Evolutionary conservation across 2,888 invertebrate species (phyloP), one percentile per base, ranked within the genome.

Genomic region (Agrochola lychnidis): DNA sequence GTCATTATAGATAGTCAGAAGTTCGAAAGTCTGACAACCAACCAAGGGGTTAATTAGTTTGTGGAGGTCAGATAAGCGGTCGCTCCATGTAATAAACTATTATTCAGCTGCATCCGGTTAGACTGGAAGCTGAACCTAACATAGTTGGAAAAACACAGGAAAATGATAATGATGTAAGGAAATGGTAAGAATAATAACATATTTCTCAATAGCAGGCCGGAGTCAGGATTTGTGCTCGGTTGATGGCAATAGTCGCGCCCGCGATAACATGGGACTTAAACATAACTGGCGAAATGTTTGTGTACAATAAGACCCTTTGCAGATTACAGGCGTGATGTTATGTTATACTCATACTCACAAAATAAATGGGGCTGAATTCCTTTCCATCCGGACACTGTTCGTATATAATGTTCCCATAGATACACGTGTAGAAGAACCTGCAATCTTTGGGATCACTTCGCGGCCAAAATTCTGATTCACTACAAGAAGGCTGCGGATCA

Each of bases 351-450:
- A 51, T 53, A 78, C 78, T 78, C n/a, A 78, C 78, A 14, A 73
- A 30, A 14, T 53, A n/a, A 4, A 19, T 0, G 0, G 73, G 57
- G 14, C 22, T 80, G 4, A 80, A 78, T n/a, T 78, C 81, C 42
- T 1, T 19, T 0, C 19, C 81, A 16, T 66, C 25, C 0, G 73
- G 64, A 40, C 78, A 78, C n/a, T 73, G 40, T 5, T 59, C 45
- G 10, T 73, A 57, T 0, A 14, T 0, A 1, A 78, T 5, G 1
- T 79, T 72, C 0, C 76, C 79, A 14, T 68, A 81, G 0, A 64
- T 0, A n/a, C 79, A 79, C 0, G 64, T 0, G 19, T 81, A 79
- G 22, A 57, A 81, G 19, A 40, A 78, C 3, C n/a, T 80, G 19
- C 80, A 80, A 40, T 78, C 14, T 14, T 5, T 9, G 0, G 57